These are phyloP conservation scores for Clivina fossor DNA, from an alignment of 2,888 invertebrate species.

Conservation along the genomic window DNA sequence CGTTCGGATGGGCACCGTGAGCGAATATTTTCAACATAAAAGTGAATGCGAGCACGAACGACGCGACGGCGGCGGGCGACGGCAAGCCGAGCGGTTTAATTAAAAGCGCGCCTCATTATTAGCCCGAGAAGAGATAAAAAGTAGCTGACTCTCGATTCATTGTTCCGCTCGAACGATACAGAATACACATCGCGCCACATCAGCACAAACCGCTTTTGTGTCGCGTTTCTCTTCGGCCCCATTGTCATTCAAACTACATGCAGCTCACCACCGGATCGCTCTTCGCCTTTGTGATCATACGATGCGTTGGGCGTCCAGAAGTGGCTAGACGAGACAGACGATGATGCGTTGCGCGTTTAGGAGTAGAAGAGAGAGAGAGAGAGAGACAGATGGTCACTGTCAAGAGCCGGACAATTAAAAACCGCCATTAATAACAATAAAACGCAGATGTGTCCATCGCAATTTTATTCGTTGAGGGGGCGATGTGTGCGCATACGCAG, in stretches of 20 bases:
- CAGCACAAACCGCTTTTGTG: slow-evolving; percentile 6
- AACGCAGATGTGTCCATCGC: slow-evolving; percentile 22
- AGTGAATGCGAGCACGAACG: no score
- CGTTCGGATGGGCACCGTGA: no score
- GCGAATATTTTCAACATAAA: slow-evolving; percentile 25
- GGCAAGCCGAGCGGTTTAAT: slow-evolving; percentile 32
- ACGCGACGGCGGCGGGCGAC: no score
- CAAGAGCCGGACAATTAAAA: slow-evolving; percentile 28
- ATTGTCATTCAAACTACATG: slow-evolving; percentile 32
- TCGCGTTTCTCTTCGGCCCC: neutral
- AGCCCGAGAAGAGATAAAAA: slow-evolving; percentile 31
- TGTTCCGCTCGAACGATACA: slow-evolving; percentile 10
- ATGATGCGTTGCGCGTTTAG: no score
- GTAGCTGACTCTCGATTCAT: slow-evolving; percentile 20
- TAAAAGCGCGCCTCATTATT: slow-evolving; percentile 33
- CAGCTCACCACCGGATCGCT: no score
- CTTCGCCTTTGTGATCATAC: slow-evolving; percentile 26
- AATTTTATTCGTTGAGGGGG: no score
- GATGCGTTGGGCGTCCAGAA: slow-evolving; percentile 12
- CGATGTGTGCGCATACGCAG: no score
- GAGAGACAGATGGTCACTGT: slow-evolving; percentile 12
- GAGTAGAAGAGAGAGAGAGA: neutral
- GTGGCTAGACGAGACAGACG: no score
- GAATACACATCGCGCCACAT: slow-evolving; percentile 27
- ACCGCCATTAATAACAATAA: slow-evolving; percentile 33